Percentiles rank a stretch among this genome's conserved stretches.
Evolutionary conservation across 2,113 vertebrate genomes (phyloP).

Genomic region (Girardinichthys multiradiatus): DNA sequence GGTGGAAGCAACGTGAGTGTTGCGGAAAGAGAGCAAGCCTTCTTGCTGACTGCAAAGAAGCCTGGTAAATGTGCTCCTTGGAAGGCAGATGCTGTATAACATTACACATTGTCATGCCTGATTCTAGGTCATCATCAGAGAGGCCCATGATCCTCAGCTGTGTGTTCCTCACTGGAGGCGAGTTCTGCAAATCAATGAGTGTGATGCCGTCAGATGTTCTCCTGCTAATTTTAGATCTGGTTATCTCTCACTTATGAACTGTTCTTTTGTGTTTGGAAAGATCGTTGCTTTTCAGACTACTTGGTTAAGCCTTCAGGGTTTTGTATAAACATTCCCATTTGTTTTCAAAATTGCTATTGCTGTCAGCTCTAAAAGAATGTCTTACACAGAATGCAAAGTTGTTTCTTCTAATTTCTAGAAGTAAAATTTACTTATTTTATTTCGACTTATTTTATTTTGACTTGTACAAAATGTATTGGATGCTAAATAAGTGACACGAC

Average conservation of each 20-base stretch:
- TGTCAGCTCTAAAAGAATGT: conserved; percentile 12
- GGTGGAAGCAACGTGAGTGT: conserved; percentile 22
- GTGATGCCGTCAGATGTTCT: conserved; percentile 54
- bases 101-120: conserved; percentile 54
- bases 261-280: conserved; percentile 61
- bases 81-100: conserved; percentile 35
- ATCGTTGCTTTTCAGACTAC: conserved; percentile 26
- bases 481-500: conserved; percentile 16
- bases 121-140: conserved; percentile 65
- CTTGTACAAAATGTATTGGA: not conserved
- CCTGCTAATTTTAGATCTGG: conserved; percentile 63
- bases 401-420: not conserved
- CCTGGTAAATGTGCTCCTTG: conserved; percentile 10
- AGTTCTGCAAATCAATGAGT: conserved; percentile 59
- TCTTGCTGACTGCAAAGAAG: conserved; percentile 26
- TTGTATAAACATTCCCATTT: conserved; percentile 5
- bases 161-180: conserved; percentile 56
- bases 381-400: not conserved
- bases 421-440: not conserved
- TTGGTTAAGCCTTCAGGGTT: conserved; percentile 37
- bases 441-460: not conserved
- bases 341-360: not conserved
- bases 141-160: conserved; percentile 77
- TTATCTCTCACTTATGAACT: conserved; percentile 60
- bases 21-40: conserved; percentile 30